Evolutionary conservation across 2,888 invertebrate species (phyloP).

Genomic region (Brachynemurus nebulosus): DNA sequence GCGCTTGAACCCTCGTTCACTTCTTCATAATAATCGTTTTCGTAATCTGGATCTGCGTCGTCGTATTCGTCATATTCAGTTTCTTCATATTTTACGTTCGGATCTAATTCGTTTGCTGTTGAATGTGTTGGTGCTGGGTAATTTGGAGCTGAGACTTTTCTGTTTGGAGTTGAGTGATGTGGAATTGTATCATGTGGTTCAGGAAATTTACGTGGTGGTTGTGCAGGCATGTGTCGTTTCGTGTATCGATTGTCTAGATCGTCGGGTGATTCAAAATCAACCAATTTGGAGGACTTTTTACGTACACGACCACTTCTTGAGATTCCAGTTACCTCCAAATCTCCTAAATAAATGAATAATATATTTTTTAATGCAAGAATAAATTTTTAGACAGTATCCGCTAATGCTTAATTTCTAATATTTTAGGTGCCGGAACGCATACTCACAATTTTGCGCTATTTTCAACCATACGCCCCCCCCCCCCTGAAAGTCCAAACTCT

Average conservation of each 20-base stretch:
- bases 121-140: conserved; percentile 11
- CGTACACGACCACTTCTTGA: conserved; percentile 82
- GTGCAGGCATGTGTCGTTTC: conserved; percentile 32
- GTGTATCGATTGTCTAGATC: conserved; percentile 54
- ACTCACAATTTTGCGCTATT: too few species aligned
- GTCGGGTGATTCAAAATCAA: conserved; percentile 86
- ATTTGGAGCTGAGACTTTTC: neutral
- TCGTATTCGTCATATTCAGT: conserved; percentile 19
- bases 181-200: neutral
- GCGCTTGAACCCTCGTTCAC: conserved; percentile 31
- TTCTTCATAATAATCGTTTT: conserved; percentile 22
- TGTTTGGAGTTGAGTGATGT: neutral
- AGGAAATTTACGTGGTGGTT: conserved; percentile 20
- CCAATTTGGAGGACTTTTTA: conserved; percentile 87
- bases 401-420: too few species aligned
- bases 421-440: too few species aligned
- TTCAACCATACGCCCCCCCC: too few species aligned
- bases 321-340: conserved; percentile 72
- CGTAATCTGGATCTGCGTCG: conserved; percentile 8
- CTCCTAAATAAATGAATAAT: conserved; percentile 31
- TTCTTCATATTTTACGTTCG: conserved; percentile 28
- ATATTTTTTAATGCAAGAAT: too few species aligned
- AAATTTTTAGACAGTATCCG: too few species aligned
- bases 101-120: conserved; percentile 18
- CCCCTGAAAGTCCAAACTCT: too few species aligned